A percentile compares a stretch with the other conserved stretches of the same genome.
phyloP scores from a whole-genome alignment of 64 coral and sea anemone species.

The Platygyra sinensis region DNA sequence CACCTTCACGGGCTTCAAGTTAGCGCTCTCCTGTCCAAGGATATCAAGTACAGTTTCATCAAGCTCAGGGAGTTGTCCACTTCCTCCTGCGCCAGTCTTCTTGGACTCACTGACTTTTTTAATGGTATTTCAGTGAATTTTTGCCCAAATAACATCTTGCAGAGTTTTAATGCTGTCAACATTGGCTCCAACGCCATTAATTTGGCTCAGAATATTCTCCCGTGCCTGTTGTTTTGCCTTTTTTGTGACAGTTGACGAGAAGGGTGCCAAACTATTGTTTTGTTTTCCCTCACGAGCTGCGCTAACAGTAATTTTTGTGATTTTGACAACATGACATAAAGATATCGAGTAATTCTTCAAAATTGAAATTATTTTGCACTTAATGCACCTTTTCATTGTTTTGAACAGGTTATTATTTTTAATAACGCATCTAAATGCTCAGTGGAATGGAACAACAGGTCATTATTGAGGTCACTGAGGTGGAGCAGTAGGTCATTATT shows the following conservation, averaged over 20 bases:
- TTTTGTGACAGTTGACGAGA: conserved; percentile 22
- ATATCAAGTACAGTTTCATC: conserved; percentile 31
- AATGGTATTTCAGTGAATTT: conserved; percentile 16
- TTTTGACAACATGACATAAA: conserved; percentile 21
- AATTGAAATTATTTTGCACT: conserved; percentile 5
- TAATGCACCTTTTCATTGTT: too few species aligned
- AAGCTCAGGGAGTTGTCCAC: conserved; percentile 30
- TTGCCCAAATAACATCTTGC: conserved; percentile 31
- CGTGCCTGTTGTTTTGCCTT: conserved; percentile 14
- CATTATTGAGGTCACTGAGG: too few species aligned
- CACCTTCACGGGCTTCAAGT: too few species aligned
- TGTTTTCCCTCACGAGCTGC: conserved; percentile 22
- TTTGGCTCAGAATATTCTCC: conserved; percentile 32
- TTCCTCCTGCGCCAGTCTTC: conserved; percentile 28
- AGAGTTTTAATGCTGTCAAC: conserved; percentile 9
- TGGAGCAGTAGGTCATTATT: too few species aligned
- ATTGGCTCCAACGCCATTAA: conserved; percentile 16
- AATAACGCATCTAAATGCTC: too few species aligned
- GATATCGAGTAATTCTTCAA: neutral
- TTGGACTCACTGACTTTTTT: conserved; percentile 22
- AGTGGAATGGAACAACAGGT: too few species aligned
- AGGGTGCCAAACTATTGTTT: conserved; percentile 7
- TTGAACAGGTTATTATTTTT: too few species aligned
- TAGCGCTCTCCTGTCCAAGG: too few species aligned
- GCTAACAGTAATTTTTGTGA: conserved; percentile 23